phyloP scores from a whole-genome alignment of 2,888 invertebrate species.

The Ptilodon capucinus region DNA sequence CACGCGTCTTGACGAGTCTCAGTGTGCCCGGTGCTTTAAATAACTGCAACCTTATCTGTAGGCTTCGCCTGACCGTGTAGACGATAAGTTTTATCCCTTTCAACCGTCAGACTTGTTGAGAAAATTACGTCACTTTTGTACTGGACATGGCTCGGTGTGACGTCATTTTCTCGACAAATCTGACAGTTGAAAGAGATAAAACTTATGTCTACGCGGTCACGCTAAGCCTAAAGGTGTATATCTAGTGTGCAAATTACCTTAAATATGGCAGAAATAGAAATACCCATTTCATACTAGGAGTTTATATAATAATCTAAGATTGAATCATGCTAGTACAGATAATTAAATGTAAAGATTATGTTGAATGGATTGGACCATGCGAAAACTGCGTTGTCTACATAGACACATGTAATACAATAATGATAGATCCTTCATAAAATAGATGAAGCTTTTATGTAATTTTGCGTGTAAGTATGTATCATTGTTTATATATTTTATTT shows the following conservation, averaged over 20 bases:
- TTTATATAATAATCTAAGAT: slow-evolving; percentile 23
- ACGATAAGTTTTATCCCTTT: no score
- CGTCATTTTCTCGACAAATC: no score
- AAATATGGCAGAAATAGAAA: slow-evolving; percentile 8
- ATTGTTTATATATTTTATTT: slow-evolving; percentile 46
- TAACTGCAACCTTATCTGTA: no score
- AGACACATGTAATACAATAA: slow-evolving; percentile 32
- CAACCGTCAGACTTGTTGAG: no score
- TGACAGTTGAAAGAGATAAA: no score
- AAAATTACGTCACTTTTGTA: no score
- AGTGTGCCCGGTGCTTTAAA: no score
- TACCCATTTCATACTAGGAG: slow-evolving; percentile 5
- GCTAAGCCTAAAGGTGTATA: no score
- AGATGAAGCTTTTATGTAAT: slow-evolving; percentile 47
- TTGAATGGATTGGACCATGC: slow-evolving; percentile 33
- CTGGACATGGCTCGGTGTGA: no score
- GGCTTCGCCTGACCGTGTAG: no score
- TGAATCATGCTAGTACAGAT: slow-evolving; percentile 21
- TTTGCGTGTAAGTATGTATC: slow-evolving; percentile 46
- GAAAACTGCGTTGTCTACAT: slow-evolving; percentile 31
- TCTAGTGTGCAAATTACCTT: neutral
- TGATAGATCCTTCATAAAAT: slow-evolving; percentile 38
- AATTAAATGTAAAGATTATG: slow-evolving; percentile 26
- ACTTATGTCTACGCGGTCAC: no score
- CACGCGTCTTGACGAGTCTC: no score